A percentile compares a stretch with the other conserved stretches of the same genome.
phyloP scores from a whole-genome alignment of 2,888 invertebrate genomes.

The Nowickia ferox region DNA sequence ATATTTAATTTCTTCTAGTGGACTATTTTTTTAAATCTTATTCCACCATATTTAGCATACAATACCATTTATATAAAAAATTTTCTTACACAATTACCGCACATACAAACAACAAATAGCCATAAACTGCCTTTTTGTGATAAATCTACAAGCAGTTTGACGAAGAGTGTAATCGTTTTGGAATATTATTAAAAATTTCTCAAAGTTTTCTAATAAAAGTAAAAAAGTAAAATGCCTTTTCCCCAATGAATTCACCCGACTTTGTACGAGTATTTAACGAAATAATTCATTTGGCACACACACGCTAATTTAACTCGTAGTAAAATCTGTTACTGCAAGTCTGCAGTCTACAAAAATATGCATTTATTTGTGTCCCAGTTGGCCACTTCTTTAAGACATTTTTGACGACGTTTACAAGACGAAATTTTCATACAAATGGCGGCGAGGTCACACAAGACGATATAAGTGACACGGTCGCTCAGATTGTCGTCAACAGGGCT shows the following conservation, averaged over 20 bases:
- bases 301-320: conserved; percentile 1
- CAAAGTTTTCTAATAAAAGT: background rate
- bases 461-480: no score
- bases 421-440: no score
- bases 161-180: background rate
- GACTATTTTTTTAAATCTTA: background rate
- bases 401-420: no score
- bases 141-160: conserved; percentile 15
- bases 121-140: conserved; percentile 54
- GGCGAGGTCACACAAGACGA: no score
- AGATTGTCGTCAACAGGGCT: no score
- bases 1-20: conserved; percentile 31
- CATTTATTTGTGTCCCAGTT: no score
- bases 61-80: conserved; percentile 40
- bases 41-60: conserved; percentile 55
- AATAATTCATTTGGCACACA: conserved; percentile 25
- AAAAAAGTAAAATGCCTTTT: background rate
- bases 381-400: no score
- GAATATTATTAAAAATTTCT: background rate
- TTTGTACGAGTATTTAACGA: background rate
- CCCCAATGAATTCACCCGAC: background rate
- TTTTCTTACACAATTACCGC: conserved; percentile 45
- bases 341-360: conserved; percentile 20
- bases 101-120: conserved; percentile 51
- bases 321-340: conserved; percentile 22